These are phyloP conservation scores for Metalampra italica DNA, from an alignment of 2,888 invertebrate species.

Conservation along the genomic window DNA sequence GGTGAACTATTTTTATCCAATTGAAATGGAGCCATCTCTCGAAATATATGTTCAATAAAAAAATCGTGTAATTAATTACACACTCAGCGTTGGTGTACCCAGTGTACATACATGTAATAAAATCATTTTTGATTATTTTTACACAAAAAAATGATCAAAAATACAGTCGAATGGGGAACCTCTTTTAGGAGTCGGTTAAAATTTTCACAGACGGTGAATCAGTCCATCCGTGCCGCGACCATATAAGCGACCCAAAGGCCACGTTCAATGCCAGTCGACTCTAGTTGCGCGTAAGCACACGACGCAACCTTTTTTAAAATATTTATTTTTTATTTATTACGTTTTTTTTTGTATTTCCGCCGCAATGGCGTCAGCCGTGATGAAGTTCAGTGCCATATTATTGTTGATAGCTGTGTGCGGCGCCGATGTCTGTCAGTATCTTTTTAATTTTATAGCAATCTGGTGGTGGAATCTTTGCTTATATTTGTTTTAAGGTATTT, in stretches of 20 bases:
- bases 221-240: conserved; percentile 11
- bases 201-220: conserved; percentile 6
- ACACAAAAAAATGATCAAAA: too few species aligned
- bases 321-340: conserved; percentile 31
- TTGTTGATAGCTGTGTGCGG: conserved; percentile 51
- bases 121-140: too few species aligned
- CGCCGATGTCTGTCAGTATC: conserved; percentile 64
- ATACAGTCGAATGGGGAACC: too few species aligned
- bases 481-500: too few species aligned
- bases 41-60: too few species aligned
- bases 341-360: conserved; percentile 30
- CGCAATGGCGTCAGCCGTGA: conserved; percentile 65
- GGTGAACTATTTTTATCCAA: too few species aligned
- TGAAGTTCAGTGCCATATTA: conserved; percentile 69
- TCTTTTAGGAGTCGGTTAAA: too few species aligned
- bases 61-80: too few species aligned
- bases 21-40: too few species aligned
- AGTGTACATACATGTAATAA: too few species aligned
- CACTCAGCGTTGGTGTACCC: too few species aligned
- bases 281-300: conserved; percentile 40
- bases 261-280: conserved; percentile 61
- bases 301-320: conserved; percentile 30
- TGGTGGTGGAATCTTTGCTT: not conserved
- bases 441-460: conserved; percentile 12
- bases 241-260: conserved; percentile 65